phyloP scores from a whole-genome alignment of 2,888 invertebrate genomes.

The Scaptomyza parva region DNA sequence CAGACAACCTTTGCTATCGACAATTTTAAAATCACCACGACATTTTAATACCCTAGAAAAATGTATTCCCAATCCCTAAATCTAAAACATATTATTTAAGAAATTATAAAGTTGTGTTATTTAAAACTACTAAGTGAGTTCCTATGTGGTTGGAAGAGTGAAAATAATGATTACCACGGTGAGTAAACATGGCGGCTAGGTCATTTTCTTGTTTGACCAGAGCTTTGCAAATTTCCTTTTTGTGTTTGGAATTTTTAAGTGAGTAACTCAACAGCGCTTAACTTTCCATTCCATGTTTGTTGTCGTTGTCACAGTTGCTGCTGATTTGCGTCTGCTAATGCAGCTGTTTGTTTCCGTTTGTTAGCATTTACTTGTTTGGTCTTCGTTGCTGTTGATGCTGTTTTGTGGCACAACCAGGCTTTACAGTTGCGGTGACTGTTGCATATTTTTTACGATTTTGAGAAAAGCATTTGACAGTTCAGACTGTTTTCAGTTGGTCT shows the following conservation, averaged over 20 bases:
- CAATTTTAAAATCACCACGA: neutral
- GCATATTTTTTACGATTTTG: conserved; percentile 21
- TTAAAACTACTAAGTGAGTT: neutral
- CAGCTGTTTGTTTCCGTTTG: conserved; percentile 81
- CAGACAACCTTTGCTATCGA: conserved; percentile 8
- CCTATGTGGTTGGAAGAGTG: too few relatives aligned
- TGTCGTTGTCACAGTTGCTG: conserved; percentile 34
- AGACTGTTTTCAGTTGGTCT: conserved; percentile 36
- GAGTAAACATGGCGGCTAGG: conserved; percentile 61
- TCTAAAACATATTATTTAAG: neutral
- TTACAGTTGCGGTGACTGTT: conserved; percentile 45
- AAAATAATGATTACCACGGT: neutral
- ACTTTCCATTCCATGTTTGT: conserved; percentile 39
- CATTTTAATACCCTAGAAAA: conserved; percentile 24
- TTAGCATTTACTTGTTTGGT: conserved; percentile 67
- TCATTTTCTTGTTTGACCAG: conserved; percentile 77
- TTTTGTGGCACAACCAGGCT: conserved; percentile 49
- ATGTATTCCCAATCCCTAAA: too few relatives aligned
- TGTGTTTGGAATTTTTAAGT: conserved; percentile 82
- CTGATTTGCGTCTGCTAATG: conserved; percentile 70
- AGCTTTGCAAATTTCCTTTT: conserved; percentile 82
- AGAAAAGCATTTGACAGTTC: conserved; percentile 54
- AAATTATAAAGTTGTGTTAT: too few relatives aligned
- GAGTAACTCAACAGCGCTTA: conserved; percentile 65
- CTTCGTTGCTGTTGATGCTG: conserved; percentile 38